Conservation (phyloP, 2,888 invertebrate species). For the Drosophila prostipennis region DNA sequence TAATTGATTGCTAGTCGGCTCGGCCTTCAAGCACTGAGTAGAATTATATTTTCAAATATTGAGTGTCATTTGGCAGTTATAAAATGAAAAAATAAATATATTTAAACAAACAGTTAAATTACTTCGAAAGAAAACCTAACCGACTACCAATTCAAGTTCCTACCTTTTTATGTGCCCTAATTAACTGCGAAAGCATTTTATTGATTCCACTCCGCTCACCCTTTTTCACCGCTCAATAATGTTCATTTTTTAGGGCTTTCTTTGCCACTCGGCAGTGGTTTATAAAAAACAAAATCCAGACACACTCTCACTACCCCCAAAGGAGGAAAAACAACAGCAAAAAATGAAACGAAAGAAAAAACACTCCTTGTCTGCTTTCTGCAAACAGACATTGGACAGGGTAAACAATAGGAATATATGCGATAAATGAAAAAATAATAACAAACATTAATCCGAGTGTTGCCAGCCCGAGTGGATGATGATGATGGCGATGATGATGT, state of each 20-base stretch:
- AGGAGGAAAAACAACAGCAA: slow-evolving; percentile 16
- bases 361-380: slow-evolving; percentile 35
- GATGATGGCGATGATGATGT: slow-evolving; percentile 49
- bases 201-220: slow-evolving; percentile 3
- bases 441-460: slow-evolving; percentile 68
- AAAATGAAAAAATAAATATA: background rate
- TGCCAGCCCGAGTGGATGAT: slow-evolving; percentile 43
- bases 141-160: background rate
- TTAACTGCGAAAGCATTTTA: background rate
- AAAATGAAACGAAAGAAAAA: slow-evolving; percentile 7
- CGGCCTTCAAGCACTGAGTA: background rate
- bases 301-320: slow-evolving; percentile 34
- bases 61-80: background rate
- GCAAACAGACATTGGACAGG: slow-evolving; percentile 42
- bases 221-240: slow-evolving; percentile 16
- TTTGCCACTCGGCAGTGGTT: slow-evolving; percentile 23
- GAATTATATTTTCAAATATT: background rate
- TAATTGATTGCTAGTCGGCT: slow-evolving; percentile 1
- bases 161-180: background rate
- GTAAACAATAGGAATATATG: slow-evolving; percentile 53
- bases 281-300: slow-evolving; percentile 48
- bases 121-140: no score
- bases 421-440: slow-evolving; percentile 77
- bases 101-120: background rate
- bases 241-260: slow-evolving; percentile 11